Evolutionary conservation across 2,797 vertebrate genomes (phyloP).

Genomic region (Cryptoprocta ferox): DNA sequence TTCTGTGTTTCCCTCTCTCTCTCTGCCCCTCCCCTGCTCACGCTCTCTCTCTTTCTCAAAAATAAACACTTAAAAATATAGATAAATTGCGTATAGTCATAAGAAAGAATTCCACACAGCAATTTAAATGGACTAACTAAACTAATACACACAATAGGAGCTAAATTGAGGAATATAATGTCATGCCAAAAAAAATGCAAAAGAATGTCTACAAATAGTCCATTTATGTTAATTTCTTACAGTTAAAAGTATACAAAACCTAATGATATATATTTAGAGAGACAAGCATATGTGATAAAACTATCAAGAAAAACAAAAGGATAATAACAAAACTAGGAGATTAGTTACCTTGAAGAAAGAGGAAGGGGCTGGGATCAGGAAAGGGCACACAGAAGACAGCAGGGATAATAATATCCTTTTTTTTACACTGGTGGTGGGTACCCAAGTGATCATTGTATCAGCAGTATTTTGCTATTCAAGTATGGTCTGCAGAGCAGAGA

Average conservation of each 20-base stretch:
- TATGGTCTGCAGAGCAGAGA: background rate
- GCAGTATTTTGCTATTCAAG: background rate
- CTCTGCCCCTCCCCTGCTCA: no score
- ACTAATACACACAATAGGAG: background rate
- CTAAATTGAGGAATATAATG: background rate
- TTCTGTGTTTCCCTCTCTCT: no score
- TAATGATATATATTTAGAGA: background rate
- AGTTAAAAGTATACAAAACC: constrained; percentile 8
- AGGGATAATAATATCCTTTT: background rate
- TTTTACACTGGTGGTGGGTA: background rate
- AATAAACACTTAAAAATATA: background rate
- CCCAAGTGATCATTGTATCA: background rate
- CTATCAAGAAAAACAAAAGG: background rate
- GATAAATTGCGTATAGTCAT: background rate
- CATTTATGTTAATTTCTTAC: background rate
- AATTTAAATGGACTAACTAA: constrained; percentile 31
- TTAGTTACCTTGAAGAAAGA: background rate
- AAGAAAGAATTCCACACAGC: background rate
- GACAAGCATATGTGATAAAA: background rate
- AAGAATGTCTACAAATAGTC: background rate
- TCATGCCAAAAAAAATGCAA: background rate
- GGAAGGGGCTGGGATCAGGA: background rate
- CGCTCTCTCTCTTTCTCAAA: no score
- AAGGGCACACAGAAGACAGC: background rate
- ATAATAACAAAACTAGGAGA: constrained; percentile 4